These are phyloP conservation scores for Aplidium turbinatum DNA, from an alignment of 23 tunicate genomes.

Conservation along the genomic window DNA sequence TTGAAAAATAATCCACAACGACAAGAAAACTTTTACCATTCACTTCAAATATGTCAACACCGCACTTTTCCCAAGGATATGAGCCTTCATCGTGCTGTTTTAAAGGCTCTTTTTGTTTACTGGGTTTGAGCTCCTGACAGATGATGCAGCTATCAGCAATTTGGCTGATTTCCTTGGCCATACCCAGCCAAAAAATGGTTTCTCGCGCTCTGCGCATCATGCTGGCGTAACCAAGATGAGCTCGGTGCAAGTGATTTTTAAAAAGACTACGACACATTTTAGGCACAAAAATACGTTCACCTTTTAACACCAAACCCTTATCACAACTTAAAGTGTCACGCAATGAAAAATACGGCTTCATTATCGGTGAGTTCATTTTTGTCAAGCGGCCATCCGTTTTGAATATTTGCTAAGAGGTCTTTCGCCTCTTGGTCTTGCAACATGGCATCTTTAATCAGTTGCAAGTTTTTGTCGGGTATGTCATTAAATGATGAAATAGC, in stretches of 20 bases:
- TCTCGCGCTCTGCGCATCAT: constrained; percentile 37
- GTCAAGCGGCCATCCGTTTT: constrained; percentile 13
- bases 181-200: constrained; percentile 27
- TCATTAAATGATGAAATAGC: not conserved
- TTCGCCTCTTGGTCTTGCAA: constrained; percentile 8
- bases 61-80: constrained; percentile 27
- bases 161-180: constrained; percentile 12
- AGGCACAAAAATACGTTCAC: constrained; percentile 31
- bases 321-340: constrained; percentile 21
- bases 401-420: not conserved
- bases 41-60: constrained; percentile 19
- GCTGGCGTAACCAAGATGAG: constrained; percentile 24
- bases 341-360: constrained; percentile 12
- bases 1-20: constrained; percentile 34
- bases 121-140: constrained; percentile 9
- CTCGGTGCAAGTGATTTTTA: constrained; percentile 11
- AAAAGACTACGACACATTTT: not conserved
- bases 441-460: constrained; percentile 37
- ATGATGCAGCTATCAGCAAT: constrained; percentile 20
- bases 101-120: constrained; percentile 5
- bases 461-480: constrained; percentile 21
- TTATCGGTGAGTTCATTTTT: not conserved
- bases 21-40: constrained; percentile 4
- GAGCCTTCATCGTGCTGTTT: constrained; percentile 15
- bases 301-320: constrained; percentile 26